A percentile compares a stretch with the other conserved stretches of the same genome.
Conservation (phyloP, 2,888 invertebrate genomes). For the Meloe dianella region DNA sequence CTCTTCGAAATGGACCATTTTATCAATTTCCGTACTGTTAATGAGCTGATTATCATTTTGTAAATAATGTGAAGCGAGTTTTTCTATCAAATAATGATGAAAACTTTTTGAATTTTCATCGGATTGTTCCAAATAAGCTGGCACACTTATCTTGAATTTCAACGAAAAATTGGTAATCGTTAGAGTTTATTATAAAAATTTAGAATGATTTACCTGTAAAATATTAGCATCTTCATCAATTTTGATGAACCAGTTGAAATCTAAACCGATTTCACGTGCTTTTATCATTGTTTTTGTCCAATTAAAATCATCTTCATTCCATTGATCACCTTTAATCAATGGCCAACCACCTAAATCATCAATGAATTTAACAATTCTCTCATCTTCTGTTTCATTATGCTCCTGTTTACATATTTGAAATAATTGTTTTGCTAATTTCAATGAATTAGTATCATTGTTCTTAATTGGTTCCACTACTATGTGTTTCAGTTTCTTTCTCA, state of each 20-base stretch:
- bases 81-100: not conserved
- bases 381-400: not conserved
- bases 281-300: constrained; percentile 45
- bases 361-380: not conserved
- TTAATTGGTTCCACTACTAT: constrained; percentile 29
- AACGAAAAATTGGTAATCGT: not conserved
- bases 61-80: not conserved
- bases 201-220: not conserved
- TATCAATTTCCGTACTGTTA: not conserved
- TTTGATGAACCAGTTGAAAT: constrained; percentile 9
- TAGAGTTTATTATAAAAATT: not conserved
- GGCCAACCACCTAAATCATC: constrained; percentile 51
- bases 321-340: constrained; percentile 38
- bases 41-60: not conserved
- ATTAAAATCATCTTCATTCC: constrained; percentile 41
- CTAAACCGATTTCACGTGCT: constrained; percentile 43
- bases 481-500: not conserved
- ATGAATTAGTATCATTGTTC: not conserved
- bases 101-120: not conserved
- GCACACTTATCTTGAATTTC: not conserved
- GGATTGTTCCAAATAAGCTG: not conserved
- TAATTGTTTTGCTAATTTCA: constrained; percentile 33
- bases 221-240: not conserved
- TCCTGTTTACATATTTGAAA: constrained; percentile 39
- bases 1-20: not conserved